Evolutionary conservation across 2,113 vertebrate genomes (phyloP), one percentile per base, ranked within the genome.

Genomic region (Saccopteryx leptura): DNA sequence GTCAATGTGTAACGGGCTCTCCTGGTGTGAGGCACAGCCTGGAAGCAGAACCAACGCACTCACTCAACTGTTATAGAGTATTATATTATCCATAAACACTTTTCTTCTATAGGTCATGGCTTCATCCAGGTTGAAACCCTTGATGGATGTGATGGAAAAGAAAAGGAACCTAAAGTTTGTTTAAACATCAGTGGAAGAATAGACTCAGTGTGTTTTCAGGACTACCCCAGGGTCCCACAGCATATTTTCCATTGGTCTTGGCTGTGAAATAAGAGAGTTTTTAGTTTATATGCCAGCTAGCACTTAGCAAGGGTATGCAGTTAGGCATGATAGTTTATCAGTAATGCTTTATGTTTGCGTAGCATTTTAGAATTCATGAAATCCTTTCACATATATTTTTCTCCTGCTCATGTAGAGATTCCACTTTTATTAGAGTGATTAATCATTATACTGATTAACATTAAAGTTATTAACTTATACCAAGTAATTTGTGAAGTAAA

Each of bases 131-230:
- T 48, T 33, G 60, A 72, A 83, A 80, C 14, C 9, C 7, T 61
- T 76, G 31, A 68, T 33, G 15, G 72, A 31, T 82, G 33, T 56
- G 17, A 17, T 72, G 3, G 28, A 46, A 88, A 84, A 90, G 54
- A 50, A 87, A 92, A 54, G 39, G 56, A 86, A 61, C 28, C 5
- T 68, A 28, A 56, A 83, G 54, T 65, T 7, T 54, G 15, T 50
- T 93, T 93, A 94, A 93, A 69, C 60, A 48, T 85, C 66, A 28
- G 48, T 85, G 54, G 39, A 88, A 88, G 46, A 76, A 92, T 58
- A 19, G 82, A 71, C 8, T 79, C 11, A 56, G 39, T 54, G n/a
- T 83, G 17, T 72, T 90, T 87, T 88, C 31, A 72, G 54, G 13
- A 28, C 75, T 52, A 50, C 48, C 5, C 28, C 23, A 21, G 31